phyloP scores from a whole-genome alignment of 2,113 vertebrate genomes.

The Scophthalmus maximus region DNA sequence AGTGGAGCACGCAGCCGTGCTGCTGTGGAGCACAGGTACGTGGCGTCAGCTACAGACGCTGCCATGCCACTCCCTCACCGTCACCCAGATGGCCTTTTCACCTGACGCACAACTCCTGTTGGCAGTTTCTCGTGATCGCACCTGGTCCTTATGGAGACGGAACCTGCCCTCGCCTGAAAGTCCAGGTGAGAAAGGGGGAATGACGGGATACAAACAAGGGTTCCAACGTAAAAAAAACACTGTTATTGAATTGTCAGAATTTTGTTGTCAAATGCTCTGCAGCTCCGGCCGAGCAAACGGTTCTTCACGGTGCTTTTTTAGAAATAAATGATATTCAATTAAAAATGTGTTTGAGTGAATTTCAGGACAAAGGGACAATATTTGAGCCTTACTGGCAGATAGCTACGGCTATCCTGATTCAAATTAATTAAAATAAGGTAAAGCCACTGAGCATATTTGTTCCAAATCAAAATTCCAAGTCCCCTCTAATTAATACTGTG shows the following conservation, averaged over 20 bases:
- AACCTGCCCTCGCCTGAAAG: constrained; percentile 48
- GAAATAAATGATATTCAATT: constrained; percentile 39
- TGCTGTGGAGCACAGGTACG: constrained; percentile 91
- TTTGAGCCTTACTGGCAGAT: constrained; percentile 31
- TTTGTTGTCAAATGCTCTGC: not conserved
- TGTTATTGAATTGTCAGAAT: not conserved
- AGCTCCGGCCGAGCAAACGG: not conserved
- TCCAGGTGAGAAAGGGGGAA: constrained; percentile 62
- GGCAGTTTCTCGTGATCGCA: constrained; percentile 95
- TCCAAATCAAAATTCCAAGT: constrained; percentile 55
- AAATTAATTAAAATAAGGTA: constrained; percentile 64
- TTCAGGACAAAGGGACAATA: constrained; percentile 27
- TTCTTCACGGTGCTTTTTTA: constrained; percentile 16
- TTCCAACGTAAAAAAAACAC: not conserved
- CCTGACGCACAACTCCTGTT: constrained; percentile 89
- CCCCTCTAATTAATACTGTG: constrained; percentile 44
- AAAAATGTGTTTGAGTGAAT: constrained; percentile 44
- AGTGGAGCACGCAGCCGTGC: constrained; percentile 91
- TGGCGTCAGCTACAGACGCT: constrained; percentile 94
- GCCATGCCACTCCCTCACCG: constrained; percentile 91
- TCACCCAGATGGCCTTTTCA: constrained; percentile 97
- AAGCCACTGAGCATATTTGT: constrained; percentile 51
- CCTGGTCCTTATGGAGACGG: constrained; percentile 94
- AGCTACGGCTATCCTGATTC: constrained; percentile 24
- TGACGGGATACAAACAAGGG: not conserved